Evolutionary conservation across 2,113 vertebrate genomes (phyloP).

Genomic region (Pterocles gutturalis): DNA sequence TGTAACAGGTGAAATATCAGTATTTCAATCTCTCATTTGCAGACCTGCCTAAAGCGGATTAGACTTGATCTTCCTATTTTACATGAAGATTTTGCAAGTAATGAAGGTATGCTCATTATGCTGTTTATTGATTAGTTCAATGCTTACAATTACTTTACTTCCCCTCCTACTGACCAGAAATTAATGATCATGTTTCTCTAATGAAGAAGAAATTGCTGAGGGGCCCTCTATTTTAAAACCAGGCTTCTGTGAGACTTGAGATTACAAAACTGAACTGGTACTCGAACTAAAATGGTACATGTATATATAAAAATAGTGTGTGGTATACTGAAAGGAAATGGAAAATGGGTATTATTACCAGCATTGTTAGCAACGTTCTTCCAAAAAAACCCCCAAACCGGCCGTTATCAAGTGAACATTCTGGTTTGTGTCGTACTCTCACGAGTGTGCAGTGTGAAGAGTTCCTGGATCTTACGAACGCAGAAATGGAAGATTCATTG

Average conservation of each 20-base stretch:
- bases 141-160: not conserved
- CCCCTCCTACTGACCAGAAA: not conserved
- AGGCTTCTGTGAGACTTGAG: not conserved
- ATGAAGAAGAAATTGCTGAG: not conserved
- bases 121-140: not conserved
- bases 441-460: not conserved
- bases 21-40: not conserved
- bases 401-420: rapidly evolving
- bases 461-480: not conserved
- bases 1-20: not conserved
- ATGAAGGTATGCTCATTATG: slow-evolving; percentile 67
- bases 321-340: not conserved
- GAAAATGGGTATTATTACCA: not conserved
- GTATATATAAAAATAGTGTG: rapidly evolving
- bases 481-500: not conserved
- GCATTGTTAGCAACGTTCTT: not conserved
- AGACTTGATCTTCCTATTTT: slow-evolving; percentile 92
- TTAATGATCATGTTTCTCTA: not conserved
- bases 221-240: not conserved
- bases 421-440: not conserved
- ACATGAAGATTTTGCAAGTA: slow-evolving; percentile 85
- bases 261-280: not conserved
- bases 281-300: not conserved
- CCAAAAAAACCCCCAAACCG: rapidly evolving
- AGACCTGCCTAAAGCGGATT: slow-evolving; percentile 96